Evolutionary conservation across 1,140 invertebrate species (phyloP).

Genomic region (Stenopsyche tienmushanensis): DNA sequence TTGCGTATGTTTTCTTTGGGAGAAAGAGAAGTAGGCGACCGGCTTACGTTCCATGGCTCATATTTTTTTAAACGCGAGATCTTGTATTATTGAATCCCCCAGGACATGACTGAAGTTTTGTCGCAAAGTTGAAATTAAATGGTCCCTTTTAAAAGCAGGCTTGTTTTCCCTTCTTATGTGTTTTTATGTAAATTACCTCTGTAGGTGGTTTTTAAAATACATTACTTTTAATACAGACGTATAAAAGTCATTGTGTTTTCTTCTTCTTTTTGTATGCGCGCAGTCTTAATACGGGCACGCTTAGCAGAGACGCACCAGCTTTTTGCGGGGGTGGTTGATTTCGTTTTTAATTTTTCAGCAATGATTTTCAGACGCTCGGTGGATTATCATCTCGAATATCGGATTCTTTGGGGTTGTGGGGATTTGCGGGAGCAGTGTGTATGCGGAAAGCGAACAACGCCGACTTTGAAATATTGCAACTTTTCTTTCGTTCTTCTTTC

Average conservation of each 20-base stretch:
- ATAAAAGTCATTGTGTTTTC: too few species aligned
- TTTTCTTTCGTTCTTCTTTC: constrained; percentile 17
- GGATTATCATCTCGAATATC: too few species aligned
- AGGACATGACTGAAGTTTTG: constrained; percentile 7
- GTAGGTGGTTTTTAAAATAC: background rate
- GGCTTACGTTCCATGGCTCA: background rate
- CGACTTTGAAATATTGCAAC: background rate
- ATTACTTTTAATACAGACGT: background rate
- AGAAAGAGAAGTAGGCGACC: background rate
- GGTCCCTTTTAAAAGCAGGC: constrained; percentile 3
- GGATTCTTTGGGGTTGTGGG: too few species aligned
- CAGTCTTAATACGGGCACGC: too few species aligned
- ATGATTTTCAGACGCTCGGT: too few species aligned
- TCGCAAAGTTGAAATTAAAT: constrained; percentile 21
- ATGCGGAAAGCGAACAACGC: background rate
- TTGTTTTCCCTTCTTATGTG: background rate
- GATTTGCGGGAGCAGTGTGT: too few species aligned
- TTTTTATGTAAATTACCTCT: background rate
- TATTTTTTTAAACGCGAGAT: background rate
- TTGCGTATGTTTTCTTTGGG: background rate
- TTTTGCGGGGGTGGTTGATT: too few species aligned
- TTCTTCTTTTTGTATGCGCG: too few species aligned
- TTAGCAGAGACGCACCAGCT: too few species aligned
- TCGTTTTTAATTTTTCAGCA: too few species aligned
- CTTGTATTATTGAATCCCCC: background rate